phyloP scores from a whole-genome alignment of 2,797 vertebrate species.

The Melanotaenia parkinsoni region DNA sequence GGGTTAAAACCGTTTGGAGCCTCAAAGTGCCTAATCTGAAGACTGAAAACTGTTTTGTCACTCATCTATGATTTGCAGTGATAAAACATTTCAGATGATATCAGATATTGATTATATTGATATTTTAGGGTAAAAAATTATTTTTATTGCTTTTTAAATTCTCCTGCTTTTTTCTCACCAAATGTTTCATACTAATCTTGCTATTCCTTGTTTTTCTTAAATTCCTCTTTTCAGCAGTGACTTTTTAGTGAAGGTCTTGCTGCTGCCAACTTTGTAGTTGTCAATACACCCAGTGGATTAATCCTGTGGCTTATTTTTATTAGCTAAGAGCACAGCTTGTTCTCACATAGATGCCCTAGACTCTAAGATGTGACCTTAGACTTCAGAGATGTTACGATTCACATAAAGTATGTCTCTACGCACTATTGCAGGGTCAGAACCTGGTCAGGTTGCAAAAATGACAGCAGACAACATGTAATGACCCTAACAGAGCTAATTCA shows the following conservation, averaged over 20 bases:
- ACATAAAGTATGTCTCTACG: slow-evolving; percentile 33
- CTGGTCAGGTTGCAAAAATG: slow-evolving; percentile 37
- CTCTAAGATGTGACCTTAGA: slow-evolving; percentile 18
- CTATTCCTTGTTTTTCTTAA: not conserved
- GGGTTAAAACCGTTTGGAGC: not conserved
- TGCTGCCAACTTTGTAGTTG: not conserved
- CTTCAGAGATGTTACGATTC: slow-evolving; percentile 36
- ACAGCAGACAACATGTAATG: slow-evolving; percentile 38
- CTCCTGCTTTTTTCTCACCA: slow-evolving; percentile 5
- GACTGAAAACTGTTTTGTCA: not conserved
- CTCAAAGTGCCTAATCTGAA: not conserved
- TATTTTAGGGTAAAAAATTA: not conserved
- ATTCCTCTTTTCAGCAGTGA: not conserved
- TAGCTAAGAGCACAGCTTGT: slow-evolving; percentile 14
- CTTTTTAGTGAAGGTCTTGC: slow-evolving; percentile 3
- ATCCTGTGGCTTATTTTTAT: slow-evolving; percentile 31
- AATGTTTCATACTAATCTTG: slow-evolving; percentile 40
- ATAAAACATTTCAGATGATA: not conserved
- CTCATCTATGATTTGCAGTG: not conserved
- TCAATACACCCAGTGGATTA: slow-evolving; percentile 24
- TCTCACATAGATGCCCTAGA: slow-evolving; percentile 21
- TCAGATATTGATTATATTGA: not conserved
- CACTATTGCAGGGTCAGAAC: slow-evolving; percentile 45
- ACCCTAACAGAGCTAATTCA: slow-evolving; percentile 59
- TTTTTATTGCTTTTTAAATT: not conserved